Base-by-base conservation (phyloP, 2,888 invertebrate genomes). In the Teinopalpus imperialis region DNA sequence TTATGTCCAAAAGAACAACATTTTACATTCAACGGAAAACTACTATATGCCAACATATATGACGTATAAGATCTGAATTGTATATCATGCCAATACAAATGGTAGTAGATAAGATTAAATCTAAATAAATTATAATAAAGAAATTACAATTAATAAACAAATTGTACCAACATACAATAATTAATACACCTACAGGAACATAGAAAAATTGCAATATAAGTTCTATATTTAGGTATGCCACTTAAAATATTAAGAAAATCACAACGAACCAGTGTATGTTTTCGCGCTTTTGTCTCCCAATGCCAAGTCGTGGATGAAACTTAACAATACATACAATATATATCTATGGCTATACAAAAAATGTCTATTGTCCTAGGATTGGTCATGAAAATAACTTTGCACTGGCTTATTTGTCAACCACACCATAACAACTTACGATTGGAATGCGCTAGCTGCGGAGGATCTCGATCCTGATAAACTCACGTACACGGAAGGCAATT, bases 141-240 rank as follows among this genome's bases (percentile, higher is more conserved):
- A 85, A 76, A 80, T 78, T 79, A 81, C 66, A 71, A 76, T 77
- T 69, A 80, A 69, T 81, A 81, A 86, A 85, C 81, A 83, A 82
- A 83, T 83, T 85, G 81, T 87, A 87, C 81, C 82, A 74, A 82
- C 81, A 81, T 81, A 83, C 81, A 85, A 80, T 86, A 82, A 81
- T 80, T 73, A 82, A 86, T 86, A 87, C 74, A 79, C 78, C 88
- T 88, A 88, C 86, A 88, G 88, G 88, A 88, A 88, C 88, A 81
- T 87, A 88, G 86, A 77, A 85, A 81, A 87, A 86, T 88, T 87
- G 87, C 87, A 87, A 83, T 86, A 79, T 78, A 83, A 82, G 82
- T 86, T 85, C 82, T 86, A 87, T 83, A 83, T 80, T 83, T 86
- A 87, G 83, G 72, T 87, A 88, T 87, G 87, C 87, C 88, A 88